Evolutionary conservation across 2,113 vertebrate genomes (phyloP).

Genomic region (Polyodon spathula): DNA sequence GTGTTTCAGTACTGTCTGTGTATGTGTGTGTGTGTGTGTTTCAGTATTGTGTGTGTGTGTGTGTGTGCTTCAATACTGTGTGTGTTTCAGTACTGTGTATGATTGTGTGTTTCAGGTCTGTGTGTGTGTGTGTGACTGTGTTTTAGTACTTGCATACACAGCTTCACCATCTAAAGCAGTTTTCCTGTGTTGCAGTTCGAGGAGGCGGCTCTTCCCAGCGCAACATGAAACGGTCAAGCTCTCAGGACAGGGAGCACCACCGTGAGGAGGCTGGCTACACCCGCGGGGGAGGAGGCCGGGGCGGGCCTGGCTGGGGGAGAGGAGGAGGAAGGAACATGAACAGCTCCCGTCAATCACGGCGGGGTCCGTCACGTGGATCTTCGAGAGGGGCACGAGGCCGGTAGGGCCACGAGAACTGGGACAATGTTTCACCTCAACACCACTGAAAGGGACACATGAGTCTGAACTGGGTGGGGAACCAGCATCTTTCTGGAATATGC

Average conservation of each 20-base stretch:
- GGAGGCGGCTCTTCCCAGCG: constrained; percentile 59
- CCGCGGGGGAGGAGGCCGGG: constrained; percentile 46
- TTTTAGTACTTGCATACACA: not conserved
- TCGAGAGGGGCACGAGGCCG: constrained; percentile 56
- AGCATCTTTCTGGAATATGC: too few species aligned
- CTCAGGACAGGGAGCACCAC: constrained; percentile 65
- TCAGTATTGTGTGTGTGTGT: too few species aligned
- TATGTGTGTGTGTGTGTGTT: too few species aligned
- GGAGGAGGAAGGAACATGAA: constrained; percentile 63
- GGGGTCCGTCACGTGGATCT: constrained; percentile 68
- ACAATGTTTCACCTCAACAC: too few species aligned
- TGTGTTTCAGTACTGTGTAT: too few species aligned
- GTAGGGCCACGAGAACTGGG: constrained; percentile 44
- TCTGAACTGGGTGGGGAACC: not conserved
- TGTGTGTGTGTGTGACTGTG: not conserved
- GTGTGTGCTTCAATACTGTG: too few species aligned
- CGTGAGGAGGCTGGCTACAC: constrained; percentile 73
- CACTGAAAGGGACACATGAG: constrained; percentile 35
- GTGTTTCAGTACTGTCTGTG: too few species aligned
- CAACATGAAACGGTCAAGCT: constrained; percentile 57
- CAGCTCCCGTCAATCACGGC: constrained; percentile 58
- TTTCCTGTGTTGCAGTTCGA: constrained; percentile 33
- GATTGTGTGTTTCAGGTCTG: not conserved
- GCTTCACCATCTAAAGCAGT: constrained; percentile 30
- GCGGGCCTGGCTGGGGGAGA: constrained; percentile 47